A percentile compares a stretch with the other conserved stretches of the same genome.
Evolutionary conservation across 2,797 vertebrate species (phyloP).

Genomic region (Lagodon rhomboides): DNA sequence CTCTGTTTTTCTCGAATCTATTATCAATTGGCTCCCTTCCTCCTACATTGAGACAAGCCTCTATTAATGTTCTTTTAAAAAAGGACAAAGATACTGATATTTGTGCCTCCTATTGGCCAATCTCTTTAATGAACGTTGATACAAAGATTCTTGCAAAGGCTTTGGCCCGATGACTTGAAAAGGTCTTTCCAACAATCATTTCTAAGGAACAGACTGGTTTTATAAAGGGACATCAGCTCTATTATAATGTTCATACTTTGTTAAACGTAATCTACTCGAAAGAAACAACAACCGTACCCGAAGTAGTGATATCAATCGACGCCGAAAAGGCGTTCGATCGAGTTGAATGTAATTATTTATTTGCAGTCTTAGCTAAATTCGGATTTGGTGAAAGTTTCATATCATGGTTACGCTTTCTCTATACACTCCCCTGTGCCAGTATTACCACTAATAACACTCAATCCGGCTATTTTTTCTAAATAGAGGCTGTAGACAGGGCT

Average conservation of each 20-base stretch:
- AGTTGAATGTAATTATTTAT: neutral
- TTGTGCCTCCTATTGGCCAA: conserved; percentile 15
- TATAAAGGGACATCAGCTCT: conserved; percentile 21
- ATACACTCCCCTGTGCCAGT: neutral
- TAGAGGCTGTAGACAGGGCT: neutral
- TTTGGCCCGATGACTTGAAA: neutral
- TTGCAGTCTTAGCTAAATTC: conserved; percentile 4
- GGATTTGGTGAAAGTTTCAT: conserved; percentile 12
- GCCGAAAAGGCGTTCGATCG: neutral
- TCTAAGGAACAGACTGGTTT: conserved; percentile 26
- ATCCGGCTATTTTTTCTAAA: neutral
- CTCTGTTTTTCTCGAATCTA: too few relatives aligned
- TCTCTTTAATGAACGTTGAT: neutral
- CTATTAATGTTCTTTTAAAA: too few relatives aligned
- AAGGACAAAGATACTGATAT: conserved; percentile 7
- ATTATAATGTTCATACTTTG: conserved; percentile 8
- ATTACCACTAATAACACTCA: neutral
- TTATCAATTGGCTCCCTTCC: too few relatives aligned
- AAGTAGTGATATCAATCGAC: neutral
- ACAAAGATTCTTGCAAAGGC: conserved; percentile 31
- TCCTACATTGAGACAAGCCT: too few relatives aligned
- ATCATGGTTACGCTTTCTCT: conserved; percentile 10
- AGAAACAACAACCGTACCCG: neutral
- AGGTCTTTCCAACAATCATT: neutral
- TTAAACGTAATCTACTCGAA: conserved; percentile 13